These are phyloP conservation scores for Sycophila texana DNA, from an alignment of 2,888 invertebrate species.

Conservation along the genomic window DNA sequence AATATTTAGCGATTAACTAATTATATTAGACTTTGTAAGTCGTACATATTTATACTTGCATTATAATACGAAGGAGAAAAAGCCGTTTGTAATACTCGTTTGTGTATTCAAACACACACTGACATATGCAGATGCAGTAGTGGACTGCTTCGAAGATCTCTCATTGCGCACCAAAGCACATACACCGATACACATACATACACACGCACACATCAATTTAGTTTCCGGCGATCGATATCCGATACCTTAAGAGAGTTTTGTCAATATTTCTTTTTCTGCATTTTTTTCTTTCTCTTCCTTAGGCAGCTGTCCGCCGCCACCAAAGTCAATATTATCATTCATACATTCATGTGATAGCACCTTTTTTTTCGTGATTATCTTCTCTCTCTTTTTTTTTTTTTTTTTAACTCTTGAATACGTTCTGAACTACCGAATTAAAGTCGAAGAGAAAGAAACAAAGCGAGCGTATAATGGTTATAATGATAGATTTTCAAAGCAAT, in stretches of 20 bases:
- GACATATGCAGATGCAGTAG: constrained; percentile 60
- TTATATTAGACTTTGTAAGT: constrained; percentile 63
- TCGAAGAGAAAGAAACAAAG: constrained; percentile 7
- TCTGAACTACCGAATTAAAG: not conserved
- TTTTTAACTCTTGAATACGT: not conserved
- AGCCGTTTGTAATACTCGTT: constrained; percentile 66
- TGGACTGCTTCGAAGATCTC: constrained; percentile 67
- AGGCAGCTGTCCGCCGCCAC: constrained; percentile 12
- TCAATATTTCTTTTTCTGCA: constrained; percentile 25
- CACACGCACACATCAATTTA: constrained; percentile 3
- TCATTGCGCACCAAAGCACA: constrained; percentile 55
- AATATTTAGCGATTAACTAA: constrained; percentile 62
- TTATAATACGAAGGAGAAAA: constrained; percentile 63
- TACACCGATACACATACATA: constrained; percentile 3
- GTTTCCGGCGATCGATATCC: constrained; percentile 30
- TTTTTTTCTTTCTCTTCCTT: constrained; percentile 38
- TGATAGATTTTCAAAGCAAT: constrained; percentile 68
- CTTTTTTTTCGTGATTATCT: not conserved
- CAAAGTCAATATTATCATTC: constrained; percentile 44
- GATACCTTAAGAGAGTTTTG: constrained; percentile 12
- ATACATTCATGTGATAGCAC: constrained; percentile 12
- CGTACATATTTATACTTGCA: constrained; percentile 67
- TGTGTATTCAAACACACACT: constrained; percentile 62
- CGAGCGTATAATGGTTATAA: constrained; percentile 46
- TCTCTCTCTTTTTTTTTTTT: no score